Percentiles rank a stretch among this genome's conserved stretches.
Evolutionary conservation across 2,797 vertebrate genomes (phyloP).

Genomic region (Enteromius treurensis): DNA sequence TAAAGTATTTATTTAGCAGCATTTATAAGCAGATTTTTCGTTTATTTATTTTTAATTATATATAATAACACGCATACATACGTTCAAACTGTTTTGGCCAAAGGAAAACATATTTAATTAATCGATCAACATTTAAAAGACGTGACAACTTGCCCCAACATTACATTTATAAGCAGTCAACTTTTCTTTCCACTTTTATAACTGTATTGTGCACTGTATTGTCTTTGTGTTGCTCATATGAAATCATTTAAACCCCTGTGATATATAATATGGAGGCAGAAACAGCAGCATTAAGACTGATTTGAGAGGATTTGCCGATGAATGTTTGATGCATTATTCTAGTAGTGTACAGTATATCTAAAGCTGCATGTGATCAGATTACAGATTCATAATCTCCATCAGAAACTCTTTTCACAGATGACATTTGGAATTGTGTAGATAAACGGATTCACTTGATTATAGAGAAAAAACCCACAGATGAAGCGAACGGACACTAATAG

Average conservation of each 20-base stretch:
- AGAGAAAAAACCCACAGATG: slow-evolving; percentile 11
- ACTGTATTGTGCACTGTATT: not conserved
- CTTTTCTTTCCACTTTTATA: not conserved
- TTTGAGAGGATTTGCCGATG: not conserved
- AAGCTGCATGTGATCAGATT: slow-evolving; percentile 11
- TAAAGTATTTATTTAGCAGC: not conserved
- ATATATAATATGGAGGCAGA: not conserved
- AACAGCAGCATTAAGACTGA: not conserved
- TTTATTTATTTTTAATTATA: not conserved
- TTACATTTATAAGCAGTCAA: too few species aligned
- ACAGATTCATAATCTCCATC: slow-evolving; percentile 9
- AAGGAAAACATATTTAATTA: not conserved
- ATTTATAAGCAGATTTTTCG: not conserved
- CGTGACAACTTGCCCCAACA: not conserved
- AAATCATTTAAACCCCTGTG: not conserved
- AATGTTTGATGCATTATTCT: not conserved
- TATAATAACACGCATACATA: not conserved
- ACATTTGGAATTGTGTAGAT: not conserved
- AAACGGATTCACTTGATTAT: not conserved
- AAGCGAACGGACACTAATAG: not conserved
- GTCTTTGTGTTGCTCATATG: not conserved
- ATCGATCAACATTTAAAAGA: not conserved
- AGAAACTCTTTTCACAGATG: slow-evolving; percentile 4
- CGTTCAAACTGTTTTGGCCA: not conserved
- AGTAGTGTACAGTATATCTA: not conserved